Base-by-base conservation (phyloP, 2,113 vertebrate species). In the Colossoma macropomum region DNA sequence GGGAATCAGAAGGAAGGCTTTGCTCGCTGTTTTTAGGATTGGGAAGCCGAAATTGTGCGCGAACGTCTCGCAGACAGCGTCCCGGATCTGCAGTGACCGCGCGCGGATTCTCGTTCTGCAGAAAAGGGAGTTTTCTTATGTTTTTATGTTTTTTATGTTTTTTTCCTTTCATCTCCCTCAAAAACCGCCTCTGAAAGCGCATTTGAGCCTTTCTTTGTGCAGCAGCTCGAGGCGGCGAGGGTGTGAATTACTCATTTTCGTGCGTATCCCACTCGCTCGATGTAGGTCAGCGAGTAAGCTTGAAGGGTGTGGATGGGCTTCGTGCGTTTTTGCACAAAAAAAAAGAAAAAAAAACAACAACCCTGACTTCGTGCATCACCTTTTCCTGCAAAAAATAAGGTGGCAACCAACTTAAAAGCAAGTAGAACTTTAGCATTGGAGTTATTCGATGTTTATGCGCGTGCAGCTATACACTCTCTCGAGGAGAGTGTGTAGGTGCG, bases 211-310 rank as follows among this genome's bases (percentile, higher is more conserved):
- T 10, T 10, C 41, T 45, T n/a, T 10, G 0, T 0, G 56, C 56
- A 52, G 73, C 75, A 60, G 75, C 23, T 54, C 63, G 63, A 68
- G 32, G 52, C 65, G 12, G 79, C 25, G 79, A 52, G 60, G 72
- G 72, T 68, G 72, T 60, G 59, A 12, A 69, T 63, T 71, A 85
- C 75, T 66, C 73, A 68, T 80, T 52, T 45, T 82, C 72, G 52
- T 25, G 77, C 48, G 25, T n/a, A 21, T 21, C 48, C 30, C 63
- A 80, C 8, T 54, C 45, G 21, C 23, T 48, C 60, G 48, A 86
- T 92, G 87, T 92, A 91, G 92, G 92, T 93, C 92, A 92, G 71
- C 41, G 28, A 76, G 25, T 41, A 48, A 85, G 38, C 32, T 66
- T 73, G 68, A 56, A 73, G 81, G 75, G 75, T 92, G 90, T 90